A percentile compares a stretch with the other conserved stretches of the same genome.
Conservation (phyloP, 2,797 vertebrate genomes). For the Poliocrania exsul region DNA sequence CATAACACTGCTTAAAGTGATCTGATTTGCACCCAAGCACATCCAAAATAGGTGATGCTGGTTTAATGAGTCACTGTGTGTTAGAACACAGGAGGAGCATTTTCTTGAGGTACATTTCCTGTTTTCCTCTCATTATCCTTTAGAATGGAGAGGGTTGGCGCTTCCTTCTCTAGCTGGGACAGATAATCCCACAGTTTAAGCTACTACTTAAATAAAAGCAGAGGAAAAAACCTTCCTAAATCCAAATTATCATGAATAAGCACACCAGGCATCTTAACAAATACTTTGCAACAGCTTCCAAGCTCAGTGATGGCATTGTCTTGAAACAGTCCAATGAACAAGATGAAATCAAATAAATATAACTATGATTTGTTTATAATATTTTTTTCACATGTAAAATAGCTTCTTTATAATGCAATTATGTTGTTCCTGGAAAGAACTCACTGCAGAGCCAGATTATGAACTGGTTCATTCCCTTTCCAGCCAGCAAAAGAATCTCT, state of each 20-base stretch:
- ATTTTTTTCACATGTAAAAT: conserved; percentile 26
- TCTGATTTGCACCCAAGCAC: neutral
- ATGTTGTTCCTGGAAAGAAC: conserved; percentile 43
- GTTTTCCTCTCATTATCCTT: neutral
- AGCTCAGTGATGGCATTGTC: neutral
- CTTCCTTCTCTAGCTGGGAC: neutral
- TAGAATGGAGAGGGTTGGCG: neutral
- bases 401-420: conserved; percentile 34
- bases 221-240: neutral
- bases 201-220: neutral
- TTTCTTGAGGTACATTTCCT: neutral
- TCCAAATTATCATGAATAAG: neutral
- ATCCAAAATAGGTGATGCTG: neutral
- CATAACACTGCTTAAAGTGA: neutral
- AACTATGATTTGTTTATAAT: conserved; percentile 5
- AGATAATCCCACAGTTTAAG: neutral
- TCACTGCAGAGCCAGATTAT: neutral
- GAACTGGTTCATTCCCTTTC: neutral
- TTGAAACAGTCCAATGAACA: neutral
- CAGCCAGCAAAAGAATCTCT: conserved; percentile 17
- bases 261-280: neutral
- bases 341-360: conserved; percentile 39
- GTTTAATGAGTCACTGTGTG: neutral
- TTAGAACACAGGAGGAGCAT: neutral
- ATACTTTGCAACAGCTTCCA: neutral